Evolutionary conservation across 2,797 vertebrate genomes (phyloP).

Genomic region (Lutjanus campechanus): DNA sequence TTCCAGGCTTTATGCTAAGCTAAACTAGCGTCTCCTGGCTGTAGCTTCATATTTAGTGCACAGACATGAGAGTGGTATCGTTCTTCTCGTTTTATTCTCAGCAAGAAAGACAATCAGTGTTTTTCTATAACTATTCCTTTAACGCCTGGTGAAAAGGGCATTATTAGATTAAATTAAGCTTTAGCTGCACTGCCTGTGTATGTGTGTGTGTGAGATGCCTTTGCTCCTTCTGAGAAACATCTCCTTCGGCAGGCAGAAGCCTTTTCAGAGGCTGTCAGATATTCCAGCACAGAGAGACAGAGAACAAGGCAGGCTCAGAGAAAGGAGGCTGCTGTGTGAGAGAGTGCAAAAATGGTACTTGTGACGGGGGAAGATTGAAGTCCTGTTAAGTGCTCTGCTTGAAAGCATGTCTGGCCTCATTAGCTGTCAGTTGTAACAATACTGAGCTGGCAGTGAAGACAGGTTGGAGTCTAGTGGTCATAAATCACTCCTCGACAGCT

Average conservation of each 20-base stretch:
- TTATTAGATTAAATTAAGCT: constrained; percentile 42
- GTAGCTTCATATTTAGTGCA: not conserved
- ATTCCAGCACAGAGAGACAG: constrained; percentile 66
- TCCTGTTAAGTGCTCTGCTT: constrained; percentile 87
- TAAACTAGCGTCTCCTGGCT: constrained; percentile 1
- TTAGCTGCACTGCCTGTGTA: constrained; percentile 19
- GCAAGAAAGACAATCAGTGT: not conserved
- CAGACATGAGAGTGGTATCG: not conserved
- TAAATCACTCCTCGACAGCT: constrained; percentile 95
- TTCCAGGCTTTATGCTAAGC: constrained; percentile 21
- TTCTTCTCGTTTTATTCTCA: not conserved
- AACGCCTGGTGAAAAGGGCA: constrained; percentile 10
- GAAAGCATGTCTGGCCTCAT: constrained; percentile 93
- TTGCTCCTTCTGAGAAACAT: constrained; percentile 56
- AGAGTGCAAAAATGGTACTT: constrained; percentile 74
- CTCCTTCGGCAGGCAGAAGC: constrained; percentile 58
- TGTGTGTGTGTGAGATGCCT: constrained; percentile 32
- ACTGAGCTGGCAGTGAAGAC: constrained; percentile 96
- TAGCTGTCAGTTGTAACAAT: constrained; percentile 99
- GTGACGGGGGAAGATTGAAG: constrained; percentile 84
- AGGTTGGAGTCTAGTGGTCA: constrained; percentile 91
- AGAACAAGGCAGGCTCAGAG: constrained; percentile 77
- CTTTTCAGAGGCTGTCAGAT: constrained; percentile 76
- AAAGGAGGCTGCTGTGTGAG: constrained; percentile 62
- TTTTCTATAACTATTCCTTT: constrained; percentile 3